Evolutionary conservation across 37 sponge, comb jelly and placozoan genomes (phyloP).

Genomic region (Crambe crambe): DNA sequence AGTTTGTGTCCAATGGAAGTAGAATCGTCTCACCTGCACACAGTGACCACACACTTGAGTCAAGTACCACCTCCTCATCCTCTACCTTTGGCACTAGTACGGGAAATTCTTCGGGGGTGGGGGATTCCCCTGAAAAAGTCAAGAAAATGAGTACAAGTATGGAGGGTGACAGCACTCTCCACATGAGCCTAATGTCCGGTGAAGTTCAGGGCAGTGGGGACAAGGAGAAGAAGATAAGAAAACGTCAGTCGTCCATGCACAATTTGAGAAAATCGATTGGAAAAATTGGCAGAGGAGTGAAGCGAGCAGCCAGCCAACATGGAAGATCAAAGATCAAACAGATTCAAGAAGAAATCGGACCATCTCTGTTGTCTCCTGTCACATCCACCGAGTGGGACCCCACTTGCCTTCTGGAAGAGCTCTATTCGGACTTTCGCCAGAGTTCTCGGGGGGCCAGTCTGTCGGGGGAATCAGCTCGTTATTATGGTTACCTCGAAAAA

Average conservation of each 20-base stretch:
- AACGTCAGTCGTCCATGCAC: background rate
- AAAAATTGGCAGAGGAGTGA: background rate
- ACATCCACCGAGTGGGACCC: constrained; percentile 70
- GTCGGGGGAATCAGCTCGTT: constrained; percentile 43
- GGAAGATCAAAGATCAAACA: background rate
- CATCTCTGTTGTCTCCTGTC: background rate
- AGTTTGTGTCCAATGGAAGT: background rate
- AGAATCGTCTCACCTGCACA: background rate
- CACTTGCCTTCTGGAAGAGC: constrained; percentile 71
- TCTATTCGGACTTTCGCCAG: constrained; percentile 57
- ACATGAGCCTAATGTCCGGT: constrained; percentile 6
- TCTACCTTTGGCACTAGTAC: background rate
- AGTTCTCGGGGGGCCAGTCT: background rate
- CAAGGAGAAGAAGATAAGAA: background rate
- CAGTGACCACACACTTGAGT: background rate
- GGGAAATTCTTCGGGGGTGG: background rate
- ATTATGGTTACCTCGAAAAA: constrained; percentile 73
- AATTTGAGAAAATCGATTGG: background rate
- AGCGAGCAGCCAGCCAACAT: background rate
- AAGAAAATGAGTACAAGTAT: background rate
- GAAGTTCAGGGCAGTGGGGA: too few relatives aligned
- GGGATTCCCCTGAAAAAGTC: background rate
- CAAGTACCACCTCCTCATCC: too few relatives aligned
- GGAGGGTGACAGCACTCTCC: background rate
- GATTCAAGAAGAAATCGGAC: background rate